These are phyloP conservation scores for Zaprionus obscuricornis DNA, from an alignment of 2,888 invertebrate species.

Conservation along the genomic window DNA sequence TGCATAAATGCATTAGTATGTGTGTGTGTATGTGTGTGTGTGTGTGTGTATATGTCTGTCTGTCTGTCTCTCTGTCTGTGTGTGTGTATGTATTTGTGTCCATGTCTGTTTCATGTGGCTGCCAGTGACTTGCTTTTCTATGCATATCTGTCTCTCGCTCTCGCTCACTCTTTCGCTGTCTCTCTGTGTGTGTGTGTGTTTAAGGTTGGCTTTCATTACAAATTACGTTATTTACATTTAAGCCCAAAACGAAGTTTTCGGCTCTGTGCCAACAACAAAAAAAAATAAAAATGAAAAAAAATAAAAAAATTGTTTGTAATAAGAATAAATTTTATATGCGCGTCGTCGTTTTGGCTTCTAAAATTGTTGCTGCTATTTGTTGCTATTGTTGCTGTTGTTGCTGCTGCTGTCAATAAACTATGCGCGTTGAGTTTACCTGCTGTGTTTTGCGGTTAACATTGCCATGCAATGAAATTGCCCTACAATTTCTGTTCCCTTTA, in stretches of 20 bases:
- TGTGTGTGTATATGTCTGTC: conserved; percentile 1
- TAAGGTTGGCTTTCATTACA: conserved; percentile 59
- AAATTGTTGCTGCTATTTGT: neutral
- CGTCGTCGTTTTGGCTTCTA: conserved; percentile 5
- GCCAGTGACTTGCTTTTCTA: conserved; percentile 1
- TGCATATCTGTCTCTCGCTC: neutral
- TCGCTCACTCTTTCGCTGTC: neutral
- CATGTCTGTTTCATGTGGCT: conserved; percentile 4
- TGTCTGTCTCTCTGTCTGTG: neutral
- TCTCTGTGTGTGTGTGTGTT: conserved; percentile 9
- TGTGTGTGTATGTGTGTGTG: conserved; percentile 17
- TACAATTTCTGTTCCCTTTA: no score
- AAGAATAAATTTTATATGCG: conserved; percentile 23
- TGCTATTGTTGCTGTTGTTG: conserved; percentile 10
- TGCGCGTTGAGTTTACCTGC: conserved; percentile 24
- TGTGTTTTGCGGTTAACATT: conserved; percentile 41
- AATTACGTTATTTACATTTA: conserved; percentile 70
- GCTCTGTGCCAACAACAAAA: conserved; percentile 9
- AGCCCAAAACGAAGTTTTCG: conserved; percentile 45
- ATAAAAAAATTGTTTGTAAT: conserved; percentile 24
- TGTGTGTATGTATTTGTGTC: conserved; percentile 10
- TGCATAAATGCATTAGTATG: conserved; percentile 43
- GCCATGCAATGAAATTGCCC: no score
- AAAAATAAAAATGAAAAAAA: conserved; percentile 14
- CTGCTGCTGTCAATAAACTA: conserved; percentile 54